These are phyloP conservation scores for Grammomys dolichurus DNA, from an alignment of 2,113 vertebrate species.

Conservation along the genomic window DNA sequence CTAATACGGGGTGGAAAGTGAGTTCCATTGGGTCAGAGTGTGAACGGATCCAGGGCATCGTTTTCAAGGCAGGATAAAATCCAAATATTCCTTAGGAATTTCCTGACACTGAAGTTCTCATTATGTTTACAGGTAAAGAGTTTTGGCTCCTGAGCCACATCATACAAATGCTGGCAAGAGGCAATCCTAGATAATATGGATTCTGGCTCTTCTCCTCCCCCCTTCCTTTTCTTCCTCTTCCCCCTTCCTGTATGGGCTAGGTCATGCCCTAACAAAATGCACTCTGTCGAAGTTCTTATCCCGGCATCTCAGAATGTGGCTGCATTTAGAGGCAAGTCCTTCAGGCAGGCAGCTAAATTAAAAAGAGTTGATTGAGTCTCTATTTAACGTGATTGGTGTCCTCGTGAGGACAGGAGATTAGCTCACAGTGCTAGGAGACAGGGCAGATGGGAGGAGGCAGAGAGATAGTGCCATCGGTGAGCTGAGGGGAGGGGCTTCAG, in stretches of 20 bases:
- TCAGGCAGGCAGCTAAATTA: neutral
- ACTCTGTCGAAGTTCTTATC: neutral
- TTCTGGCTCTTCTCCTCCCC: accelerated
- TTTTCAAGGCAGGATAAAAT: neutral
- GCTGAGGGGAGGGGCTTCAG: neutral
- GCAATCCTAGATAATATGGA: accelerated
- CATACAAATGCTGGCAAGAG: neutral
- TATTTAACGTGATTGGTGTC: accelerated
- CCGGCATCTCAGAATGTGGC: neutral
- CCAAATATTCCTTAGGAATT: neutral
- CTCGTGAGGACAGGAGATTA: neutral
- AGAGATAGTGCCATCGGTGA: neutral
- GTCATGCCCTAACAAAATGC: neutral
- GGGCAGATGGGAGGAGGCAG: neutral
- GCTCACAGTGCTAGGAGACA: neutral
- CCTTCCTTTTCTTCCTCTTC: too few relatives aligned
- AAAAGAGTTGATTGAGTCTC: neutral
- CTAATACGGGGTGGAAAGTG: accelerated
- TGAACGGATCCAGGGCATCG: accelerated
- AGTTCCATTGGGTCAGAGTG: neutral
- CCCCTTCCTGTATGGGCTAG: neutral
- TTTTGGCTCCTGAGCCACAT: neutral
- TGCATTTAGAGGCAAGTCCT: neutral
- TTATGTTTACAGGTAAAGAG: neutral
- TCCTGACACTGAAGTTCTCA: neutral